Base-by-base conservation (phyloP, 2,113 vertebrate genomes). In the Campylomormyrus numenius region DNA sequence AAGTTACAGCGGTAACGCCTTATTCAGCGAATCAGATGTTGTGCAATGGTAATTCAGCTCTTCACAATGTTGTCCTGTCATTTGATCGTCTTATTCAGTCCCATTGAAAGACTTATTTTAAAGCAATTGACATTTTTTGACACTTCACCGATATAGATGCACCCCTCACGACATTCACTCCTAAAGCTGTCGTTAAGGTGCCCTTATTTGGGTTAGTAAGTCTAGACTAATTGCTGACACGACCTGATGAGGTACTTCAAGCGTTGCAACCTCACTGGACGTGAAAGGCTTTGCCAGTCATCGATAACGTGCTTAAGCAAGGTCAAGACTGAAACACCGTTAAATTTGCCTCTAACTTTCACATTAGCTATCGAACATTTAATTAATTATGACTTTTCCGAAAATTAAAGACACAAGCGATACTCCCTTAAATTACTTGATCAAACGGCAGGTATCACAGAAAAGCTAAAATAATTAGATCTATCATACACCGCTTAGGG, bases 21-120 rank as follows among this genome's bases (percentile, higher is more conserved):
- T 85, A 91, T 91, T 92, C 94, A 94, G 90, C 92, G 91, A 94
- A 94, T 94, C 95, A 95, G 94, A 94, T 95, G 94, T 95, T 95
- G 92, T 52, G 85, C 93, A 91, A 93, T 92, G 92, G 93, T 90
- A 88, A 90, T 88, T 92, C 90, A 91, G 87, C 85, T 91, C 92
- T 92, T 48, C 49, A 90, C 91, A 85, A 52, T 49, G 80, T 80
- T 85, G 53, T 89, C 93, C 93, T 94, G 93, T 93, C 93, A 94
- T 95, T 92, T 94, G 93, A 94, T 93, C 93, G 90, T 93, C 94
- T 93, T 90, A 93, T 92, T 92, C 90, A 93, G 91, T 92, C 91
- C 92, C 90, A 94, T 88, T 92, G 90, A 93, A 92, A 93, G 88
- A 91, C 90, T 92, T 91, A 88, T 91, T 93, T 94, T 93, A 93